Conservation (phyloP, 2,113 vertebrate genomes). For the Phylloscopus whistleri region DNA sequence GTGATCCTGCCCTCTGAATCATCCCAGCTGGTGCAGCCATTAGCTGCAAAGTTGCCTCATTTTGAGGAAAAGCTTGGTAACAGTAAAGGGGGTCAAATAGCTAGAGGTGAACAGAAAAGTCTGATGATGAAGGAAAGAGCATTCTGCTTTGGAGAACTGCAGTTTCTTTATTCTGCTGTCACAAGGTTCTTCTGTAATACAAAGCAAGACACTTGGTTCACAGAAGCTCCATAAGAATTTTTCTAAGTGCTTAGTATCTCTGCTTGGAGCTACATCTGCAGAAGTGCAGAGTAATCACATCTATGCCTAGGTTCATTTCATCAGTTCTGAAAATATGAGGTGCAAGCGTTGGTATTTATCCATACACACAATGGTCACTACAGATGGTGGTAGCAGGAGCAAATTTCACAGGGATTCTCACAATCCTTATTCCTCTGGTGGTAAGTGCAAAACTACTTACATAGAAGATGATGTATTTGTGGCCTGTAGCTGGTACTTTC, state of each 20-base stretch:
- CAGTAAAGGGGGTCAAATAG: neutral
- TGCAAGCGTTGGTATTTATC: neutral
- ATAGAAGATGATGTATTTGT: neutral
- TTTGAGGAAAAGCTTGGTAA: neutral
- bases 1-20: neutral
- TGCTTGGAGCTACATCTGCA: neutral
- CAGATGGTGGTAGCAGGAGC: neutral
- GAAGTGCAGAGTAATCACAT: neutral
- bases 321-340: neutral
- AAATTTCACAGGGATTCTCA: neutral
- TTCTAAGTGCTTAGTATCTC: neutral
- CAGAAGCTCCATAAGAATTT: neutral
- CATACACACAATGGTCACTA: neutral
- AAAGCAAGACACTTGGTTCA: neutral
- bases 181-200: neutral
- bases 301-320: neutral
- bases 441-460: neutral
- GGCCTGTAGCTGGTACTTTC: neutral
- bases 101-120: neutral
- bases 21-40: neutral
- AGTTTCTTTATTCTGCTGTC: neutral
- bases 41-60: neutral
- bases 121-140: neutral
- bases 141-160: neutral
- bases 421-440: neutral